A percentile compares a stretch with the other conserved stretches of the same genome.
Evolutionary conservation across 2,113 vertebrate species (phyloP).

Genomic region (Tretioscincus oriximinensis): DNA sequence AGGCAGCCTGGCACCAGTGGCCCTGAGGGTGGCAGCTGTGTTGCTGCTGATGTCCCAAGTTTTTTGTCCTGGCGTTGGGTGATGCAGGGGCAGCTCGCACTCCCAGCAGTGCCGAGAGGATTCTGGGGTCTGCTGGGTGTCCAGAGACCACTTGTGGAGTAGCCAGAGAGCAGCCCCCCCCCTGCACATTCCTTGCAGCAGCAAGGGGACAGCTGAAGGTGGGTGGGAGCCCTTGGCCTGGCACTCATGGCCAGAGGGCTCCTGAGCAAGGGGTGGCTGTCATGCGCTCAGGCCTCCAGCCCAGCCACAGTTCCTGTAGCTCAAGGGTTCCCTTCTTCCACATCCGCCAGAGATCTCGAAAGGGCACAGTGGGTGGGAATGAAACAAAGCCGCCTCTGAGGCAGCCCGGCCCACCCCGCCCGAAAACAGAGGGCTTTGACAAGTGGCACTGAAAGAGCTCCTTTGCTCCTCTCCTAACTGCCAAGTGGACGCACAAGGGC

Average conservation of each 20-base stretch:
- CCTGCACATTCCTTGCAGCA: too few species aligned
- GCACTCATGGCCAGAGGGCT: background rate
- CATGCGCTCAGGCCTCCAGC: background rate
- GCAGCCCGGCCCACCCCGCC: background rate
- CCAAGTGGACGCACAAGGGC: background rate
- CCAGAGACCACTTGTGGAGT: background rate
- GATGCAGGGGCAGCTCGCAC: too few species aligned
- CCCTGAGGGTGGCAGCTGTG: too few species aligned
- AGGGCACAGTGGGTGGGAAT: background rate
- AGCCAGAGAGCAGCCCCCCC: too few species aligned
- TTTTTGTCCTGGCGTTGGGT: too few species aligned
- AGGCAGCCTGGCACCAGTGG: too few species aligned
- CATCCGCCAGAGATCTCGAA: background rate
- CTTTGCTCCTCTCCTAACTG: background rate
- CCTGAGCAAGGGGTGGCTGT: background rate
- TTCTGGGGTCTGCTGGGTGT: background rate
- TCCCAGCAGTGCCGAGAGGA: too few species aligned
- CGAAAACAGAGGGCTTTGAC: background rate
- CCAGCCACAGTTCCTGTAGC: background rate
- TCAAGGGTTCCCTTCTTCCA: background rate
- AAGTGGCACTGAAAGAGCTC: background rate
- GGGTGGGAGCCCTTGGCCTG: background rate
- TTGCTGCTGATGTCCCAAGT: too few species aligned
- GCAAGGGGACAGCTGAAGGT: background rate
- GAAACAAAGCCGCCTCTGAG: background rate